Percentiles rank a stretch among this genome's conserved stretches.
Conservation (phyloP, 1,140 invertebrate genomes). For the Orchestia grillus region DNA sequence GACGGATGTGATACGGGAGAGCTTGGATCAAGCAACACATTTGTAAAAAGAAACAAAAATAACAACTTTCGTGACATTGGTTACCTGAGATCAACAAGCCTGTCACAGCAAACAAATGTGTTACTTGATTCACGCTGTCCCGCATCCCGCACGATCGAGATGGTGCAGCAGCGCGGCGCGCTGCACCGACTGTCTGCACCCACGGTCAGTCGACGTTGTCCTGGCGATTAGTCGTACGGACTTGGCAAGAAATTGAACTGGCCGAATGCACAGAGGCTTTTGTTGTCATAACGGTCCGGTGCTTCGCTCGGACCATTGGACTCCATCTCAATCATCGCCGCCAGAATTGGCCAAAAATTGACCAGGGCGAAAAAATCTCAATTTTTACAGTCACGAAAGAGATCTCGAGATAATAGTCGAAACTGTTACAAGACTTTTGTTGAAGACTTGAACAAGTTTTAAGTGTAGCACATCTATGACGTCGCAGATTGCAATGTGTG, state of each 20-base stretch:
- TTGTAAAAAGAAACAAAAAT: not conserved
- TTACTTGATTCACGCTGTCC: too few species aligned
- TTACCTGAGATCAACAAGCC: not conserved
- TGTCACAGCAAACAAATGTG: not conserved
- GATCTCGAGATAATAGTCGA: not conserved
- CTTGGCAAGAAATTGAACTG: conserved; percentile 18
- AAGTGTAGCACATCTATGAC: not conserved
- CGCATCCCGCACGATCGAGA: not conserved
- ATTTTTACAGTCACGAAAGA: not conserved
- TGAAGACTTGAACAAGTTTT: not conserved
- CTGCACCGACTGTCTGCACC: not conserved
- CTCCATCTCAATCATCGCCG: not conserved
- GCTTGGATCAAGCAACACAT: not conserved
- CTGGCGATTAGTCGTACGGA: not conserved
- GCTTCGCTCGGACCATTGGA: conserved; percentile 27
- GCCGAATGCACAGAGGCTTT: conserved; percentile 14
- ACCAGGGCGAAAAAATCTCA: not conserved
- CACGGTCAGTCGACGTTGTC: not conserved
- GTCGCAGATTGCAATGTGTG: not conserved
- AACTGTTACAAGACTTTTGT: not conserved
- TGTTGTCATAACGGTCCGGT: not conserved
- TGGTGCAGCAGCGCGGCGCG: not conserved
- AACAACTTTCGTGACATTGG: not conserved
- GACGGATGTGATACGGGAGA: not conserved
- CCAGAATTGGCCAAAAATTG: not conserved